A percentile compares a stretch with the other conserved stretches of the same genome.
phyloP scores from a whole-genome alignment of 2,113 vertebrate genomes.

The Psittacara wagleri region DNA sequence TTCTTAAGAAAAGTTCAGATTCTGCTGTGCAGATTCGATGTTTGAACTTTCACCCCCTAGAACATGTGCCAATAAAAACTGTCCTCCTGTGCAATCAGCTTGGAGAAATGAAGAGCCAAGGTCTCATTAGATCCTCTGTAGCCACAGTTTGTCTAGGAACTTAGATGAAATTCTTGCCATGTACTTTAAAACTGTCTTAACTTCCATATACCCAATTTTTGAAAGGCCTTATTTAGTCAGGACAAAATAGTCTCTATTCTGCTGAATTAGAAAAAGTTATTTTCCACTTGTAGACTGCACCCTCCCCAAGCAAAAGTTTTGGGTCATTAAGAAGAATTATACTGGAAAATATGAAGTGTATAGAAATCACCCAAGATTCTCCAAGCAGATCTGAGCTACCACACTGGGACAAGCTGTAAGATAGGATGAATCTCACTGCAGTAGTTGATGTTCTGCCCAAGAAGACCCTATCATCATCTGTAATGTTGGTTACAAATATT shows the following conservation, averaged over 20 bases:
- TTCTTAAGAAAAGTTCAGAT: neutral
- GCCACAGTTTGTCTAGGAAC: neutral
- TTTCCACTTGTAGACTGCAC: neutral
- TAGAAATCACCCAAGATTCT: neutral
- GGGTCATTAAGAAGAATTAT: neutral
- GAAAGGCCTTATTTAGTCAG: neutral
- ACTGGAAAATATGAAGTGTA: neutral
- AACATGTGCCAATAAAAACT: neutral
- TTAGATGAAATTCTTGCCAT: neutral
- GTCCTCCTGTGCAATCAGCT: neutral
- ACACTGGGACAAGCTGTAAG: fast-evolving
- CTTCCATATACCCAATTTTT: neutral
- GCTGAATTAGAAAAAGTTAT: neutral
- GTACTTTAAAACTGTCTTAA: neutral
- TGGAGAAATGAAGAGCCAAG: neutral
- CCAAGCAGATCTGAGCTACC: neutral
- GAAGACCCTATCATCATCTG: neutral
- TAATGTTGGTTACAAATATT: neutral
- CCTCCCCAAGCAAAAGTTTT: neutral
- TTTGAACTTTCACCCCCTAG: neutral
- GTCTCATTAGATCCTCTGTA: neutral
- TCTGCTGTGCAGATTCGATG: neutral
- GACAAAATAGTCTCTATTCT: neutral
- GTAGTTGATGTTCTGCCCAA: neutral
- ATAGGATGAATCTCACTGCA: neutral